A percentile compares a stretch with the other conserved stretches of the same genome.
These are phyloP conservation scores for Spinus olivaceus DNA, from an alignment of 2,797 vertebrate genomes.

Conservation along the genomic window DNA sequence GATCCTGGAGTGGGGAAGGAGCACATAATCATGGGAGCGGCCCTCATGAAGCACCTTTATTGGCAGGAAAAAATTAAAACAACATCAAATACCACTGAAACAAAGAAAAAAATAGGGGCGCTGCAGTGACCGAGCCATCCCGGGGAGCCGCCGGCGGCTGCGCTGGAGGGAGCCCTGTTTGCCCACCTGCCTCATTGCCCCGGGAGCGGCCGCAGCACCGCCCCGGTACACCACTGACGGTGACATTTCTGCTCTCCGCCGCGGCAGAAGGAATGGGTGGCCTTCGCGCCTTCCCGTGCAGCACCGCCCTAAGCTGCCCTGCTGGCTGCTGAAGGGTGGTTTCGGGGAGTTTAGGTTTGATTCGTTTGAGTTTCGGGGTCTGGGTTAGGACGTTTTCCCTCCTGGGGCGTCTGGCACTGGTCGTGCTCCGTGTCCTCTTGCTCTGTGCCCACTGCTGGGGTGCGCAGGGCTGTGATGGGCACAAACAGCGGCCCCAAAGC, in stretches of 20 bases:
- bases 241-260: background rate
- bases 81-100: background rate
- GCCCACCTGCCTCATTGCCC: background rate
- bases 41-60: background rate
- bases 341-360: background rate
- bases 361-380: background rate
- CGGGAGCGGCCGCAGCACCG: background rate
- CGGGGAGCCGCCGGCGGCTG: background rate
- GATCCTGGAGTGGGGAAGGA: background rate
- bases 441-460: background rate
- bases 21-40: background rate
- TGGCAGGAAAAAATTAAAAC: background rate
- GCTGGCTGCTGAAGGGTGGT: background rate
- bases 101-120: background rate
- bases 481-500: accelerated
- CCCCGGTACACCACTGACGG: accelerated
- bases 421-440: accelerated
- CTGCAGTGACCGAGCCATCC: background rate
- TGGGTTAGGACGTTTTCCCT: background rate
- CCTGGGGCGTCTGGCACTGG: background rate
- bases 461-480: accelerated
- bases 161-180: background rate
- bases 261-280: background rate
- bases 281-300: background rate
- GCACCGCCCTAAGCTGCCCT: background rate